Evolutionary conservation across 2,797 vertebrate species (phyloP).

Genomic region (Ficedula albicollis): DNA sequence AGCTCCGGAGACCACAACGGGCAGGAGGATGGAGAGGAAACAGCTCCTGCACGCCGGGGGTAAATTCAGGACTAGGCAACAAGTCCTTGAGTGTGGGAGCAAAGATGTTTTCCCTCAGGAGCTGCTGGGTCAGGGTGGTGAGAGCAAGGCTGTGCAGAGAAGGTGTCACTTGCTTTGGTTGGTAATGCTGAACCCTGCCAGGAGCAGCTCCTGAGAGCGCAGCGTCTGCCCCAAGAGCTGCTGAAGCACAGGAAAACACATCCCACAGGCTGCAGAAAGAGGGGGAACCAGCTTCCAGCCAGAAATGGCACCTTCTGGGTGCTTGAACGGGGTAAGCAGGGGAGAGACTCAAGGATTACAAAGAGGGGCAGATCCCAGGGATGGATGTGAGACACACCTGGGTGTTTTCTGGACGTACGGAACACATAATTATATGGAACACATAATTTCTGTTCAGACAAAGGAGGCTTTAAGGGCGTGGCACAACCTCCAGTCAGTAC

Average conservation of each 20-base stretch:
- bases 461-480: no score
- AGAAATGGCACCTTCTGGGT: background rate
- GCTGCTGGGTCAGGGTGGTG: background rate
- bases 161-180: background rate
- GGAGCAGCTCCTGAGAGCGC: background rate
- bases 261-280: background rate
- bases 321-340: background rate
- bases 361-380: background rate
- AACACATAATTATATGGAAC: background rate
- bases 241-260: background rate
- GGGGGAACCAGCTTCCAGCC: background rate
- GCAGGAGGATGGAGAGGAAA: background rate
- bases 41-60: background rate
- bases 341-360: background rate
- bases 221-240: background rate
- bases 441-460: background rate
- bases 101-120: background rate
- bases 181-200: background rate
- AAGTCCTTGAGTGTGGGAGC: background rate
- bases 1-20: background rate
- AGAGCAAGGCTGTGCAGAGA: background rate
- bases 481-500: no score
- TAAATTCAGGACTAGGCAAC: background rate
- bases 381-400: accelerated
- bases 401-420: background rate